Conservation (phyloP, 2,888 invertebrate species). For the Bugula neritina region DNA sequence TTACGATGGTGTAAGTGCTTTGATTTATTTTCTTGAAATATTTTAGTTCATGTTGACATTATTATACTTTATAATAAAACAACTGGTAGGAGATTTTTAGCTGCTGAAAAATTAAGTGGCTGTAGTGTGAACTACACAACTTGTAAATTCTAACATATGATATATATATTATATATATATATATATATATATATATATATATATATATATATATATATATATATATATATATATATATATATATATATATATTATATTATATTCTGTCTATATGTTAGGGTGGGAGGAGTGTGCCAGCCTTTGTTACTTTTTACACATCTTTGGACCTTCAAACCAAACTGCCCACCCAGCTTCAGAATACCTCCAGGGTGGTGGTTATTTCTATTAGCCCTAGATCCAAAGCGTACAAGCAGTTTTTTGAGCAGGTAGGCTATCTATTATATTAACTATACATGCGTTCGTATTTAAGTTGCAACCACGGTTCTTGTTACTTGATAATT, state of each 20-base stretch:
- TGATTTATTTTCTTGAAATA: background rate
- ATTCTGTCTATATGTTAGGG: constrained; percentile 41
- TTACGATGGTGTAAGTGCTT: constrained; percentile 44
- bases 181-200: too few relatives aligned
- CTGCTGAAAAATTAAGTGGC: too few relatives aligned
- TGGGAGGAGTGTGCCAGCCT: constrained; percentile 34
- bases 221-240: too few relatives aligned
- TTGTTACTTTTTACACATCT: constrained; percentile 19
- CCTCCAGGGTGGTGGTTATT: constrained; percentile 35
- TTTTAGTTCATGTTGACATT: background rate
- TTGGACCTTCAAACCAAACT: constrained; percentile 32
- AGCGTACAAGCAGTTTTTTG: constrained; percentile 42
- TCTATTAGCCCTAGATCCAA: constrained; percentile 41
- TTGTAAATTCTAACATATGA: too few relatives aligned
- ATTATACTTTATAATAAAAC: background rate
- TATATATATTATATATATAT: too few relatives aligned
- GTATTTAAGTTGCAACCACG: too few relatives aligned
- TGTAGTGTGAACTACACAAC: too few relatives aligned
- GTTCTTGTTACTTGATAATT: too few relatives aligned
- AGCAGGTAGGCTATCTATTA: constrained; percentile 34
- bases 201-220: too few relatives aligned
- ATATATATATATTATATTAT: too few relatives aligned
- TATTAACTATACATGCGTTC: background rate
- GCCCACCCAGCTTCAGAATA: constrained; percentile 37
- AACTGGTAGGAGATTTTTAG: too few relatives aligned